A percentile compares a stretch with the other conserved stretches of the same genome.
Conservation (phyloP, 2,888 invertebrate genomes). For the Urechis unicinctus region DNA sequence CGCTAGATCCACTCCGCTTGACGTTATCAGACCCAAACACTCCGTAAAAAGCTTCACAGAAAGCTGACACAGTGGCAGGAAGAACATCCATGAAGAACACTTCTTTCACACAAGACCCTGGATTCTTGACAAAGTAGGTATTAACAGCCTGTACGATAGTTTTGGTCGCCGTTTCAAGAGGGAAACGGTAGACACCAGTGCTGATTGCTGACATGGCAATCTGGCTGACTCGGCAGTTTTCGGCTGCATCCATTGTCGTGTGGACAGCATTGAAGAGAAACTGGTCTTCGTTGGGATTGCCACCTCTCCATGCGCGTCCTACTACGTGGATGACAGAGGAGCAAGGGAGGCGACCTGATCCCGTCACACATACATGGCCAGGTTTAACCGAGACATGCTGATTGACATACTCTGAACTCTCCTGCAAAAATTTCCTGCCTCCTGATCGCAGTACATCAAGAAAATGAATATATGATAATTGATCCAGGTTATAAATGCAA, state of each 20-base stretch:
- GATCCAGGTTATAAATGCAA: too few relatives aligned
- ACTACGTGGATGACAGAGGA: slow-evolving; percentile 26
- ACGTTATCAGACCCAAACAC: too few relatives aligned
- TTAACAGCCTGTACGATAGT: background rate
- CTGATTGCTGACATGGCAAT: slow-evolving; percentile 35
- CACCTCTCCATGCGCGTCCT: slow-evolving; percentile 25
- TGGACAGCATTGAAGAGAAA: slow-evolving; percentile 19
- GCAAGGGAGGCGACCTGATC: slow-evolving; percentile 21
- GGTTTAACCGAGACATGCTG: slow-evolving; percentile 17
- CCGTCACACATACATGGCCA: slow-evolving; percentile 21
- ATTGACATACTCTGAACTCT: slow-evolving; percentile 20
- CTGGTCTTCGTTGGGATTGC: slow-evolving; percentile 16
- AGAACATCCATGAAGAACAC: background rate
- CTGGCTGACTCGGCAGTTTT: slow-evolving; percentile 12
- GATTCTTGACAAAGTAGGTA: background rate
- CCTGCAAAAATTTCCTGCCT: slow-evolving; percentile 19
- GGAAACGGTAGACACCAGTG: slow-evolving; percentile 18
- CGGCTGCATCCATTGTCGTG: slow-evolving; percentile 17
- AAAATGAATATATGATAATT: too few relatives aligned
- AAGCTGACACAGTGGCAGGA: background rate
- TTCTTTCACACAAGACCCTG: too few relatives aligned
- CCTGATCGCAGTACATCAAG: background rate
- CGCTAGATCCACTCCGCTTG: too few relatives aligned
- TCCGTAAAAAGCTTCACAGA: too few relatives aligned
- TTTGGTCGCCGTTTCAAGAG: background rate